phyloP scores from a whole-genome alignment of 2,888 invertebrate species.

The Lottia scabra region DNA sequence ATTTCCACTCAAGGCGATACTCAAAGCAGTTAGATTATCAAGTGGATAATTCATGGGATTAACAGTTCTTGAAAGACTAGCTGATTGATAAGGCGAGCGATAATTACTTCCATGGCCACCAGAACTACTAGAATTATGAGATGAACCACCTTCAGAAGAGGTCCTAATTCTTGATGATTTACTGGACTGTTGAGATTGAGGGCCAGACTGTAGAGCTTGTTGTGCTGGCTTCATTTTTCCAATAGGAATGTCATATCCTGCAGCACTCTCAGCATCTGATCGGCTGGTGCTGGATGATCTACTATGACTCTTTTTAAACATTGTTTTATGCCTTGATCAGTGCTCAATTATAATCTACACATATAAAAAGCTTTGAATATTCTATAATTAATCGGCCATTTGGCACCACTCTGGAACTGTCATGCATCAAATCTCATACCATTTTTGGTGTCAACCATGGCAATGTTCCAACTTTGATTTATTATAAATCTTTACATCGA shows the following conservation, averaged over 20 bases:
- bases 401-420: too few relatives aligned
- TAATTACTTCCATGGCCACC: not conserved
- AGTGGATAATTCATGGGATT: slow-evolving; percentile 1
- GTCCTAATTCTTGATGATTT: not conserved
- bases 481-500: too few relatives aligned
- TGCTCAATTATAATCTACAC: not conserved
- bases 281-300: not conserved
- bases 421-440: too few relatives aligned
- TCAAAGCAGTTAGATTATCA: not conserved
- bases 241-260: not conserved
- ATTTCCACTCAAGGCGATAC: not conserved
- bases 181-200: not conserved
- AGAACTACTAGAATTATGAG: not conserved
- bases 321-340: not conserved
- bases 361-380: not conserved
- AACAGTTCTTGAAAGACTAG: not conserved
- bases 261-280: not conserved
- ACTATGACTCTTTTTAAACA: not conserved
- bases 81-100: not conserved
- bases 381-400: too few relatives aligned
- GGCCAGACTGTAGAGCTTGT: not conserved
- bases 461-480: too few relatives aligned
- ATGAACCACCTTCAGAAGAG: not conserved
- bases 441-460: too few relatives aligned
- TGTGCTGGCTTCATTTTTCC: slow-evolving; percentile 2